Conservation (phyloP, 2,797 vertebrate species). For the Sibirionetta formosa region DNA sequence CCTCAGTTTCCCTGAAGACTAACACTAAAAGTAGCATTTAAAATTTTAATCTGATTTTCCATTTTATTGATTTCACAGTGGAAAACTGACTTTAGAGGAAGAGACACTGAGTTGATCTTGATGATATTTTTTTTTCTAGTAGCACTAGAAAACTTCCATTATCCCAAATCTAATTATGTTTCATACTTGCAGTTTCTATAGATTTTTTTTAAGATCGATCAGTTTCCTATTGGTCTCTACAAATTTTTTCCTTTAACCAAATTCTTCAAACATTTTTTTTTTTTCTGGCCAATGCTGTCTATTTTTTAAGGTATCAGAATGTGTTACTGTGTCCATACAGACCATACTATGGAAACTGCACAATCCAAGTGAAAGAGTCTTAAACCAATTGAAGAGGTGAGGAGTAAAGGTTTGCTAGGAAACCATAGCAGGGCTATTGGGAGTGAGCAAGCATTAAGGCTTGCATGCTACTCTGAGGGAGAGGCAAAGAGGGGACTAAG, state of each 20-base stretch:
- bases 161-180: neutral
- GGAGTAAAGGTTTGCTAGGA: neutral
- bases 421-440: neutral
- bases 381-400: rapidly evolving
- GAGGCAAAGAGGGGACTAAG: neutral
- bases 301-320: neutral
- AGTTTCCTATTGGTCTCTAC: neutral
- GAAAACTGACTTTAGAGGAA: neutral
- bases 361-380: neutral
- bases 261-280: neutral
- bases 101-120: neutral
- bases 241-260: neutral
- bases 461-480: neutral
- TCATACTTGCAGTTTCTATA: neutral
- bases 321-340: neutral
- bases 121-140: neutral
- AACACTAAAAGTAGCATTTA: neutral
- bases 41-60: neutral
- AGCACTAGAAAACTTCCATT: neutral
- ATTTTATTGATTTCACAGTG: neutral
- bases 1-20: neutral
- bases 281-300: neutral
- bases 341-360: neutral
- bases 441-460: neutral
- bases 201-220: neutral